Percentiles rank a stretch among this genome's conserved stretches.
These are phyloP conservation scores for Leptopilina drosophilae DNA, from an alignment of 2,888 invertebrate species.

Conservation along the genomic window DNA sequence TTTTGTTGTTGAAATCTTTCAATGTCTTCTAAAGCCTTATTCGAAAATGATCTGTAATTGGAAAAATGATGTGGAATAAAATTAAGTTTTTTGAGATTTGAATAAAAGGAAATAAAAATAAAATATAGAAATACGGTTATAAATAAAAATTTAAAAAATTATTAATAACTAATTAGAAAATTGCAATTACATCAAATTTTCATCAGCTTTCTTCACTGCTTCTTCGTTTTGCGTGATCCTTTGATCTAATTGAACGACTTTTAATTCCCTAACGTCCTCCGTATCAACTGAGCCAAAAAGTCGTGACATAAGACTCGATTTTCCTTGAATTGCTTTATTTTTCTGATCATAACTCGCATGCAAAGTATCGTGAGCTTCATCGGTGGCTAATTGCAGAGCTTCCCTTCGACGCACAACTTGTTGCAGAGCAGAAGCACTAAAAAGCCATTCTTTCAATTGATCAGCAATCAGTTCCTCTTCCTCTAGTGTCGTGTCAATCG, in stretches of 20 bases:
- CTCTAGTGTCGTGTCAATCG: slow-evolving; percentile 86
- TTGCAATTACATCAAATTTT: slow-evolving; percentile 79
- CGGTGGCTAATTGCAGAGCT: slow-evolving; percentile 84
- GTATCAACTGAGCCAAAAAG: slow-evolving; percentile 87
- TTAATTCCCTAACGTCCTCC: slow-evolving; percentile 85
- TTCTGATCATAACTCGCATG: slow-evolving; percentile 77
- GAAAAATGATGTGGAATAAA: not conserved
- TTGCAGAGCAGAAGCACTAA: slow-evolving; percentile 86
- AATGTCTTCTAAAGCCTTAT: slow-evolving; percentile 83
- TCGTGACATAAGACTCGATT: slow-evolving; percentile 85
- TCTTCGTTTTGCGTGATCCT: slow-evolving; percentile 82
- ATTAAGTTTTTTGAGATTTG: slow-evolving; percentile 58
- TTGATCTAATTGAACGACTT: slow-evolving; percentile 82
- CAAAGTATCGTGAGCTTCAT: slow-evolving; percentile 84
- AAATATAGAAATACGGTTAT: no score
- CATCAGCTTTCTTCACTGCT: slow-evolving; percentile 80
- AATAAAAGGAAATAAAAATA: slow-evolving; percentile 44
- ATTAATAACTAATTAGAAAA: not conserved
- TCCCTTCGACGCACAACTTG: slow-evolving; percentile 87
- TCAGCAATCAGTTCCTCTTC: slow-evolving; percentile 91
- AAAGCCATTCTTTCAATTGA: slow-evolving; percentile 90
- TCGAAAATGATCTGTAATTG: slow-evolving; percentile 82
- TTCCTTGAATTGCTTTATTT: slow-evolving; percentile 79
- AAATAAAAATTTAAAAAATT: not conserved
- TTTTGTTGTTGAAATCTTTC: slow-evolving; percentile 87